Percentiles rank a stretch among this genome's conserved stretches.
Conservation (phyloP, 2,888 invertebrate genomes). For the Tortricodes alternella region DNA sequence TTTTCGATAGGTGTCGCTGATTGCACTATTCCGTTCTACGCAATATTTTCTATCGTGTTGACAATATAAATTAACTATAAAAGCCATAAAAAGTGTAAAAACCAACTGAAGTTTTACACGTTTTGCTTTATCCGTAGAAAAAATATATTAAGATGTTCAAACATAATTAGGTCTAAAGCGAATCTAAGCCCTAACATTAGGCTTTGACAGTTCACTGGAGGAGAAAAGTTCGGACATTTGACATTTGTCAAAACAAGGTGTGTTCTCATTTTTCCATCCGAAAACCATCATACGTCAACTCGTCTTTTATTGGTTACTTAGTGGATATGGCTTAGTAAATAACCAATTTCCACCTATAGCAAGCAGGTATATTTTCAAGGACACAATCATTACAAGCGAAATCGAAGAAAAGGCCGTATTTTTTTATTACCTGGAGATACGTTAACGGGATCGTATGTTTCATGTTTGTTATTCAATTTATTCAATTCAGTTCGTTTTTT, state of each 20-base stretch:
- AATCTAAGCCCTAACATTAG: too few species aligned
- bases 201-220: too few species aligned
- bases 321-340: background rate
- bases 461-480: constrained; percentile 23
- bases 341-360: background rate
- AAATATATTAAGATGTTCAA: too few species aligned
- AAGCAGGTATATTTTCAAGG: background rate
- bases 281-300: background rate
- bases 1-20: constrained; percentile 11
- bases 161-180: too few species aligned
- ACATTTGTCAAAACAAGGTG: background rate
- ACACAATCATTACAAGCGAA: constrained; percentile 1
- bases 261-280: constrained; percentile 2
- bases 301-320: background rate
- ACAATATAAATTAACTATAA: too few species aligned
- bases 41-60: background rate
- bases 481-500: constrained; percentile 8
- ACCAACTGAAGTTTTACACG: too few species aligned
- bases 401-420: constrained; percentile 13
- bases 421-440: constrained; percentile 21
- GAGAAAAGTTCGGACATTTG: too few species aligned
- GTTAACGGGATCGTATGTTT: constrained; percentile 24
- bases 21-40: background rate
- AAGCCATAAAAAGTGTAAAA: too few species aligned
- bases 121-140: too few species aligned